Base-by-base conservation (phyloP, 1,140 invertebrate species). In the Philotrypesis tridentata region DNA sequence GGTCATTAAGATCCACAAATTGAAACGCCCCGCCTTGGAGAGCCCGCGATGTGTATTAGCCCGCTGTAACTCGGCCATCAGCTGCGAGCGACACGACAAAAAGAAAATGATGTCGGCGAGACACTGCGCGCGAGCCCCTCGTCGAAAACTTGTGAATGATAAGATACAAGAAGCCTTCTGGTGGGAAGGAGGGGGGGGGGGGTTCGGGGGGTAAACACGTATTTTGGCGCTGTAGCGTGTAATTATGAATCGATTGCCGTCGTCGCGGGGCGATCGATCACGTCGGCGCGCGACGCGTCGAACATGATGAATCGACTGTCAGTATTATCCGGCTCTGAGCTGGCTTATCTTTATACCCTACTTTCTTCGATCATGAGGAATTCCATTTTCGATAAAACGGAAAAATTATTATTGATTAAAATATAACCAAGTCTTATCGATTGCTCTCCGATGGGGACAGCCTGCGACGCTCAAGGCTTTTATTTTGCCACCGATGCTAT, bases 291-390 rank as follows among this genome's bases (percentile, higher is more conserved):
- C n/a, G 76, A 65, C 43, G 9, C 14, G n/a, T 74, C 68, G 17
- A 80, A 55, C 68, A 74, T 85, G 85, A 87, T 81, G 75, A 85
- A 89, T 88, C 82, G 73, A 85, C 77, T 65, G 79, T 81, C 80
- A 68, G 40, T 76, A 76, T 55, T 55, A 55, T 55, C 74, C 68
- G 73, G 8, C n/a, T 84, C 85, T 72, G 80, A 68, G 55, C 27
- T 29, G 77, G 60, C 78, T 82, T 76, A 84, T 82, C 81, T 76
- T 84, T 79, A 82, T 65, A 65, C 7, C 72, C 43, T 48, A 48
- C 43, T 48, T 48, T 48, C 43, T 48, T 5, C 4, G 43, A 48
- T 48, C 6, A 55, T 5, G 14, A 55, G 48, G 21, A 55, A 17
- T 17, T 55, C 3, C 6, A 17, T 55, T 17, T 55, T 17, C n/a